Evolutionary conservation across 2,888 invertebrate genomes (phyloP).

Genomic region (Ametastegia equiseti): DNA sequence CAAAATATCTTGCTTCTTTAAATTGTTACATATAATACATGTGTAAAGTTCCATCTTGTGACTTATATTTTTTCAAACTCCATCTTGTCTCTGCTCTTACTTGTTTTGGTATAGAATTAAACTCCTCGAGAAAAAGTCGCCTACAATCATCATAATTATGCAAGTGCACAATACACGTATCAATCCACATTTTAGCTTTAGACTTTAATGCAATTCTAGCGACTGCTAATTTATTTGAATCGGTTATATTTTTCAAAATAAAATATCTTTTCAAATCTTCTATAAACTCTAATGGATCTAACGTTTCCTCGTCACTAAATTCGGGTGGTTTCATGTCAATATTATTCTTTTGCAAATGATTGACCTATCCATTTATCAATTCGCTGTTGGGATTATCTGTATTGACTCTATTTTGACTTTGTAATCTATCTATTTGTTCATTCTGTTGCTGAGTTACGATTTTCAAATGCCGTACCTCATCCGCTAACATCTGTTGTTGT

Average conservation of each 20-base stretch:
- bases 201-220: neutral
- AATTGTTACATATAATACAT: conserved; percentile 34
- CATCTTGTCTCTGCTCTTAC: neutral
- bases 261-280: conserved; percentile 29
- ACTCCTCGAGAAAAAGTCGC: conserved; percentile 3
- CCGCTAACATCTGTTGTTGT: neutral
- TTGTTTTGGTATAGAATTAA: conserved; percentile 26
- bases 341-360: neutral
- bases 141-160: conserved; percentile 9
- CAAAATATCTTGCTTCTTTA: conserved; percentile 6
- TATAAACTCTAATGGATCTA: conserved; percentile 39
- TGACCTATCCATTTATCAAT: conserved; percentile 1
- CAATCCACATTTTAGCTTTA: conserved; percentile 22
- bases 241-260: conserved; percentile 4
- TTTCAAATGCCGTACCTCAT: neutral
- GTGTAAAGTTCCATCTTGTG: conserved; percentile 1
- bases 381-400: neutral
- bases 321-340: conserved; percentile 13
- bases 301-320: neutral
- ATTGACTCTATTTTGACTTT: neutral
- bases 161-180: neutral
- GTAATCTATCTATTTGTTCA: neutral
- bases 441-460: neutral
- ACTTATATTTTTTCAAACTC: neutral
- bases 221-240: neutral